Conservation (phyloP, 2,797 vertebrate species). For the Diplodus sargus region DNA sequence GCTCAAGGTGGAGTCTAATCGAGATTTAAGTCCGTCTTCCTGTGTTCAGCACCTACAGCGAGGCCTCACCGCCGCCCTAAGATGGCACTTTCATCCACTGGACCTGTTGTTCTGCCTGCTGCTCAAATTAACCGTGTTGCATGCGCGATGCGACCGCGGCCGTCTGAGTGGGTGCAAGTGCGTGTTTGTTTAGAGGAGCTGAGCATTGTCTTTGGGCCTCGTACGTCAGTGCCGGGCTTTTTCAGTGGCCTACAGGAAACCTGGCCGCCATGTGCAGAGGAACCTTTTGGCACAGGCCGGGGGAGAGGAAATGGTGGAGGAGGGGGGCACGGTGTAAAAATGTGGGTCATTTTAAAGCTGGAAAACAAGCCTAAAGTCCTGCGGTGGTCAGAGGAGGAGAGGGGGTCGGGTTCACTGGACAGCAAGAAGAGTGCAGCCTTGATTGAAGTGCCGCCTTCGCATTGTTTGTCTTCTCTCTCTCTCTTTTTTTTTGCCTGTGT, state of each 20-base stretch:
- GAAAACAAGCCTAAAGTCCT: slow-evolving; percentile 81
- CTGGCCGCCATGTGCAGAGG: slow-evolving; percentile 85
- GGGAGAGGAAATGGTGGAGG: slow-evolving; percentile 84
- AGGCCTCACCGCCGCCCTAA: slow-evolving; percentile 44
- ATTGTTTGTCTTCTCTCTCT: slow-evolving; percentile 62
- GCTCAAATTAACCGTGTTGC: slow-evolving; percentile 63
- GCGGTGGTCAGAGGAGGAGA: slow-evolving; percentile 31
- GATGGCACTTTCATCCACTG: slow-evolving; percentile 53
- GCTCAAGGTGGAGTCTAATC: slow-evolving; percentile 68
- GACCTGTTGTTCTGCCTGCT: slow-evolving; percentile 58
- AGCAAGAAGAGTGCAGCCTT: slow-evolving; percentile 55
- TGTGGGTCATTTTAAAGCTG: slow-evolving; percentile 84
- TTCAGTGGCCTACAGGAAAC: slow-evolving; percentile 86
- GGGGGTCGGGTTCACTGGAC: slow-evolving; percentile 49
- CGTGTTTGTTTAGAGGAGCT: slow-evolving; percentile 83
- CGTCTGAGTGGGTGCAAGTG: slow-evolving; percentile 66
- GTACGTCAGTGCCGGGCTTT: slow-evolving; percentile 85
- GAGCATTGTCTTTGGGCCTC: slow-evolving; percentile 82
- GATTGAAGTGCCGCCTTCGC: slow-evolving; percentile 70
- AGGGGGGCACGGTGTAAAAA: slow-evolving; percentile 71
- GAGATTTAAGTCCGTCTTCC: slow-evolving; percentile 75
- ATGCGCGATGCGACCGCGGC: slow-evolving; percentile 47
- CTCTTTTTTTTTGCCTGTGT: slow-evolving; percentile 31
- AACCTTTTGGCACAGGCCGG: slow-evolving; percentile 88
- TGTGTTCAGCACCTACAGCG: slow-evolving; percentile 55